Conservation (phyloP, 2,888 invertebrate species). For the Stenodera caucasica region DNA sequence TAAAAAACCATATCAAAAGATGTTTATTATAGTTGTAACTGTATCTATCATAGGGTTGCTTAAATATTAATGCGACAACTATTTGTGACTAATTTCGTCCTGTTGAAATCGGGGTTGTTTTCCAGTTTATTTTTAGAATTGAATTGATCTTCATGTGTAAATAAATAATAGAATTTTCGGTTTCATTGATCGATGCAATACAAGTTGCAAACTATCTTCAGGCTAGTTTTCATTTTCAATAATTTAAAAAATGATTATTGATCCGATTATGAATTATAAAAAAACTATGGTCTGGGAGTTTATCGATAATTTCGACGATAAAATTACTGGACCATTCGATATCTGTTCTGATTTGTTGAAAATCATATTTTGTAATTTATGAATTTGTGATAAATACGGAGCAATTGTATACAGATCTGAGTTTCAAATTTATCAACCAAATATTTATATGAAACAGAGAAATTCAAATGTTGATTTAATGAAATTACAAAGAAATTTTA, state of each 20-base stretch:
- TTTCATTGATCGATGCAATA: not conserved
- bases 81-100: too few relatives aligned
- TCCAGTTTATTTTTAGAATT: too few relatives aligned
- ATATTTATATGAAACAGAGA: conserved; percentile 7
- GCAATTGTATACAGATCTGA: conserved; percentile 19
- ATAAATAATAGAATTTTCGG: not conserved
- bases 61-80: too few relatives aligned
- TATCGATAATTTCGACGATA: too few relatives aligned
- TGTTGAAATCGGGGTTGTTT: too few relatives aligned
- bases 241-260: too few relatives aligned
- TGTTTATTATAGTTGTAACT: not conserved
- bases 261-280: too few relatives aligned
- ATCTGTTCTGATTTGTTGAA: not conserved
- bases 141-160: too few relatives aligned
- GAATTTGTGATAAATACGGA: conserved; percentile 27
- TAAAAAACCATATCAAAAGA: not conserved
- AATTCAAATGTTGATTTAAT: not conserved
- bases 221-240: not conserved
- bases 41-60: not conserved
- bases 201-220: not conserved
- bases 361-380: conserved; percentile 22
- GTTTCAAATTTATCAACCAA: not conserved
- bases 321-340: not conserved
- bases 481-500: conserved; percentile 9
- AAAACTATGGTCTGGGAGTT: too few relatives aligned